Base-by-base conservation (phyloP, 2,797 vertebrate species). In the Neosilurus hyrtlii region DNA sequence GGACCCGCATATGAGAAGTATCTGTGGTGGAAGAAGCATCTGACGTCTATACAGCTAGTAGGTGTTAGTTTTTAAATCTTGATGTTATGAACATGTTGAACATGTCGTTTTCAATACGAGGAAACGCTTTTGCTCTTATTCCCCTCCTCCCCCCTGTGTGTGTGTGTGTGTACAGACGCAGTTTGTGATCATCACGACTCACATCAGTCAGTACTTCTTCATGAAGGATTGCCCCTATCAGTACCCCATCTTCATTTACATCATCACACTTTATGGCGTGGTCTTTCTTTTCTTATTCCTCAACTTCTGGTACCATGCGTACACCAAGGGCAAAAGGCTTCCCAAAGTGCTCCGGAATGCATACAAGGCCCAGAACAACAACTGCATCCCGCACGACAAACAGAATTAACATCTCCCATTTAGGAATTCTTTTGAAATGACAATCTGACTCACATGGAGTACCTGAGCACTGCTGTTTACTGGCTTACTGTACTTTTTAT, bases 21-120 rank as follows among this genome's bases (percentile, higher is more conserved):
- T 82, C 89, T 99, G 77, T 99, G 97, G 98, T 99, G 98, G 98
- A 99, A 99, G 92, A 99, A 99, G 83, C 92, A 99, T 89, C 93
- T 99, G 91, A 99, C 98, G 3, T 92, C 95, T 76, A 95, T 99
- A 86, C 98, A 99, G 89, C 95, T 99, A 89, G 98, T 99, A 90
- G 84, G 96, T 95, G 49, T 52, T 54, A 14, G 43, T 20, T 61
- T 74, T 75, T 20, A 78, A 49, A 18, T 43, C 26, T 11, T 26
- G 9, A n/a, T 51, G 2, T 20, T 59, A 63, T 20, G 43, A 43
- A 43, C 43, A 43, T 43, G 43, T 43, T 43, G 43, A 43, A 43
- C 43, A 8, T 43, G 43, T 2, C 26, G 61, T 26, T n/a, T 76
- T 63, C n/a, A 63, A 72, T n/a, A 61, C 0, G 37, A 7, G 18